These are phyloP conservation scores for Latrodectus geometricus DNA, from an alignment of 1,140 invertebrate genomes.

Conservation along the genomic window DNA sequence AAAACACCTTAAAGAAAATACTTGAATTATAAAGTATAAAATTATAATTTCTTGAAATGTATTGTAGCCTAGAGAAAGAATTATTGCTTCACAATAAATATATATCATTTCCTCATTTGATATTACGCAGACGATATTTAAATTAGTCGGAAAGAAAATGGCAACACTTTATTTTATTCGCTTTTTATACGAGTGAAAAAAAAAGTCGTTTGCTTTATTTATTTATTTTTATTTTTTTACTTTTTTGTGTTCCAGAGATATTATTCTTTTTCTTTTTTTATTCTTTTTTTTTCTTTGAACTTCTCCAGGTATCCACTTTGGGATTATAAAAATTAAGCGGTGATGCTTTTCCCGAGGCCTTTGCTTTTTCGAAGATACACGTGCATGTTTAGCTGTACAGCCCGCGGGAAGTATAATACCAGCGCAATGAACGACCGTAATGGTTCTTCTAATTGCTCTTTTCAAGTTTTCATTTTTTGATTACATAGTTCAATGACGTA, in stretches of 20 bases:
- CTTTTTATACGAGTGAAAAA: not conserved
- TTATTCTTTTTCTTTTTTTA: constrained; percentile 3
- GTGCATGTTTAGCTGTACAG: not conserved
- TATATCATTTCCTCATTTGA: not conserved
- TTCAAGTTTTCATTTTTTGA: constrained; percentile 9
- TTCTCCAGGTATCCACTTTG: not conserved
- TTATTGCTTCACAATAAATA: constrained; percentile 4
- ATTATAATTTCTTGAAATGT: constrained; percentile 20
- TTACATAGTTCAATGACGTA: constrained; percentile 30
- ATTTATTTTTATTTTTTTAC: too few relatives aligned
- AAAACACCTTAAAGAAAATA: not conserved
- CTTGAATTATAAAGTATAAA: constrained; percentile 31
- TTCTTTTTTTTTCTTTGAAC: not conserved
- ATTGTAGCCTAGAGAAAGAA: constrained; percentile 20
- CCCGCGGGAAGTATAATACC: not conserved
- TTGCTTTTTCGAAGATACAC: not conserved
- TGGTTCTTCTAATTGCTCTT: constrained; percentile 39
- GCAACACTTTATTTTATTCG: not conserved
- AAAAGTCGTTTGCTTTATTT: not conserved
- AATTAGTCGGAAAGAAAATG: not conserved
- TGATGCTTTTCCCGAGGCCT: not conserved
- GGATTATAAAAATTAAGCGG: constrained; percentile 24
- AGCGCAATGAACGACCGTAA: constrained; percentile 12
- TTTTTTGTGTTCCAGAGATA: not conserved
- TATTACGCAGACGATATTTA: not conserved